Evolutionary conservation across 2,797 vertebrate species (phyloP).

Genomic region (Falco biarmicus): DNA sequence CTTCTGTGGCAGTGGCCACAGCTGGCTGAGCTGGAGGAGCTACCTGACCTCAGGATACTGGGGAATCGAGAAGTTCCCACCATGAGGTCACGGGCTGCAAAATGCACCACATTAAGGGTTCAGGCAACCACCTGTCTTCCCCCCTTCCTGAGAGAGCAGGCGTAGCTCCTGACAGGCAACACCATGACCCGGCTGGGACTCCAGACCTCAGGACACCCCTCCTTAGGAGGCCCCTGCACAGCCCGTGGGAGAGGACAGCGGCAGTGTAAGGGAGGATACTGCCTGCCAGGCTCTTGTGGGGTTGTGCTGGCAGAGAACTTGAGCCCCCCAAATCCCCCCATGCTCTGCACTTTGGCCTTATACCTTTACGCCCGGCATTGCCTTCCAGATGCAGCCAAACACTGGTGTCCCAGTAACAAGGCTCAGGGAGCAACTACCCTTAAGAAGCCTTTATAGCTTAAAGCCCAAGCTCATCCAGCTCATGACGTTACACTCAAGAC

Average conservation of each 20-base stretch:
- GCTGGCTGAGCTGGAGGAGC: background rate
- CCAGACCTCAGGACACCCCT: background rate
- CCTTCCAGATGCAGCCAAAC: background rate
- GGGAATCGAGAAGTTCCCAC: fast-evolving
- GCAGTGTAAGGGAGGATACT: fast-evolving
- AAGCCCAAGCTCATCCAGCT: background rate
- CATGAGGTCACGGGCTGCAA: background rate
- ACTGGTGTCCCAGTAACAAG: background rate
- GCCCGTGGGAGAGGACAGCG: fast-evolving
- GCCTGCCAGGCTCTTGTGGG: background rate
- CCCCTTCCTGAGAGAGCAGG: background rate
- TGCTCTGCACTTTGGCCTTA: fast-evolving
- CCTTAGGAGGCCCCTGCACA: fast-evolving
- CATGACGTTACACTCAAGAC: background rate
- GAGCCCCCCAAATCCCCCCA: fast-evolving
- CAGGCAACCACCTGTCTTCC: background rate
- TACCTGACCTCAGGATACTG: background rate
- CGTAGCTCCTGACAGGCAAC: fast-evolving
- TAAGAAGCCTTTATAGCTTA: background rate
- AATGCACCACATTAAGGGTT: fast-evolving
- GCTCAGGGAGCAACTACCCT: background rate
- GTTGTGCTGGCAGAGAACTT: background rate
- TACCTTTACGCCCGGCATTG: background rate
- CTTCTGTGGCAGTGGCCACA: fast-evolving
- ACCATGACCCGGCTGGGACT: fast-evolving